Percentiles rank a stretch among this genome's conserved stretches.
Evolutionary conservation across 2,888 invertebrate genomes (phyloP).

Genomic region (Stenolophus ochropezus): DNA sequence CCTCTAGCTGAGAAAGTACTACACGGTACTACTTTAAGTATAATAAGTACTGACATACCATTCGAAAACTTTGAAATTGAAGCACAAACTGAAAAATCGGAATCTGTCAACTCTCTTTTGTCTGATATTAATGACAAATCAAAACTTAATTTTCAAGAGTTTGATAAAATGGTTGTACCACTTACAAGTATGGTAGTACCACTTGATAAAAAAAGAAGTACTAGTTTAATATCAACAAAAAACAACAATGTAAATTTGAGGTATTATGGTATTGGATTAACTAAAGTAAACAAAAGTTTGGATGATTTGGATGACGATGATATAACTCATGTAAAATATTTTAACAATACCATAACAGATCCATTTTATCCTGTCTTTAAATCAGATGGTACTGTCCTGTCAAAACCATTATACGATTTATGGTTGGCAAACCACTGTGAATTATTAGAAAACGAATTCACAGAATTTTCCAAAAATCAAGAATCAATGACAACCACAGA

Average conservation of each 20-base stretch:
- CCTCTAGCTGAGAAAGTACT: slow-evolving; percentile 86
- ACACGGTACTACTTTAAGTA: slow-evolving; percentile 83
- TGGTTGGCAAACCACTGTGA: slow-evolving; percentile 81
- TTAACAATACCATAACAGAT: slow-evolving; percentile 84
- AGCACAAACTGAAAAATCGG: slow-evolving; percentile 41
- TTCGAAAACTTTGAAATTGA: slow-evolving; percentile 45
- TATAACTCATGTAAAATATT: slow-evolving; percentile 71
- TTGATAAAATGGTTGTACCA: slow-evolving; percentile 69
- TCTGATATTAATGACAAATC: slow-evolving; percentile 11
- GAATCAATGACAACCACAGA: slow-evolving; percentile 65
- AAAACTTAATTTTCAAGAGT: slow-evolving; percentile 66
- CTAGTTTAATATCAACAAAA: slow-evolving; percentile 71
- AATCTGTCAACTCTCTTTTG: slow-evolving; percentile 53
- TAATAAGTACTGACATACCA: slow-evolving; percentile 80
- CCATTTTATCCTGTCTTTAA: slow-evolving; percentile 86
- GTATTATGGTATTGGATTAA: slow-evolving; percentile 74
- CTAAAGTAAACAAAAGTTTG: slow-evolving; percentile 69
- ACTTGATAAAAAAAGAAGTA: slow-evolving; percentile 69
- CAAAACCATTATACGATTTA: slow-evolving; percentile 82
- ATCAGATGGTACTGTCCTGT: slow-evolving; percentile 83
- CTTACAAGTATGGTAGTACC: slow-evolving; percentile 62
- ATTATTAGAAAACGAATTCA: slow-evolving; percentile 70
- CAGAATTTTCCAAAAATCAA: slow-evolving; percentile 46
- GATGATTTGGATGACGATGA: slow-evolving; percentile 65
- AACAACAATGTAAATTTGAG: slow-evolving; percentile 73